Evolutionary conservation across 1,140 invertebrate species (phyloP).

Genomic region (Eueides isabella): DNA sequence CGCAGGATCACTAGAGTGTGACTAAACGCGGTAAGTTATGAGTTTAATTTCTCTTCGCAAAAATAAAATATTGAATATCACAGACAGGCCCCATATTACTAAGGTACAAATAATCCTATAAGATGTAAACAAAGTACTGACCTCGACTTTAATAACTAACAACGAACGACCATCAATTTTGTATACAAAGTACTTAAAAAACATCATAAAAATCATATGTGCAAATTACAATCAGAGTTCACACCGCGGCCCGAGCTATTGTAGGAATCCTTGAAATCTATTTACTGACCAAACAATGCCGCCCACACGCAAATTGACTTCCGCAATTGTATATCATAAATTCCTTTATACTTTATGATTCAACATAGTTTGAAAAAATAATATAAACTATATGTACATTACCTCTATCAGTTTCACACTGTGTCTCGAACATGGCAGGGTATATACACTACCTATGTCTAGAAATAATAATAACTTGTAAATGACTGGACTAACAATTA

Average conservation of each 20-base stretch:
- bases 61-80: too few relatives aligned
- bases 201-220: background rate
- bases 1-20: too few relatives aligned
- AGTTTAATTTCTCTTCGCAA: too few relatives aligned
- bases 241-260: background rate
- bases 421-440: too few relatives aligned
- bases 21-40: too few relatives aligned
- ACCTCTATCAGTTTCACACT: too few relatives aligned
- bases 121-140: background rate
- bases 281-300: slow-evolving; percentile 29
- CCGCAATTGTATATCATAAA: slow-evolving; percentile 24
- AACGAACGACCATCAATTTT: background rate
- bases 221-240: background rate
- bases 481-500: too few relatives aligned
- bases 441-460: too few relatives aligned
- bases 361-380: slow-evolving; percentile 17
- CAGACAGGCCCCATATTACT: too few relatives aligned
- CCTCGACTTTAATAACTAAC: background rate
- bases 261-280: slow-evolving; percentile 35
- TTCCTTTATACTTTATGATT: background rate
- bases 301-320: slow-evolving; percentile 22
- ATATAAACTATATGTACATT: background rate
- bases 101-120: background rate
- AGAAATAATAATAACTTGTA: too few relatives aligned
- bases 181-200: slow-evolving; percentile 7